Conservation (phyloP, 2,888 invertebrate species). For the Andrena praecox region DNA sequence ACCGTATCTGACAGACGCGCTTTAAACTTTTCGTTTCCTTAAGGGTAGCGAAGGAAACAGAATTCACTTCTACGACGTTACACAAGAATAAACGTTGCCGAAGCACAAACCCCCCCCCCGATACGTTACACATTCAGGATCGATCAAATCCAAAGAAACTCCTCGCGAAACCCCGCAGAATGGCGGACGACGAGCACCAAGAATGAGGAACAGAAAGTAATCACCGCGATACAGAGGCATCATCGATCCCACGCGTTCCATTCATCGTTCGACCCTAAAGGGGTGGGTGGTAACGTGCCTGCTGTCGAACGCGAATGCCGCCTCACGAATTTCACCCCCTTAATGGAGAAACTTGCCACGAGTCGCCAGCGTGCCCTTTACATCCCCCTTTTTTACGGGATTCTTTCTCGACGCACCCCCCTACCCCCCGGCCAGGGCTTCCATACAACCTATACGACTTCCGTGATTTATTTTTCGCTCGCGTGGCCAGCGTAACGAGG, state of each 20-base stretch:
- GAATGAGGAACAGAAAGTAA: neutral
- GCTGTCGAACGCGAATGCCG: conserved; percentile 52
- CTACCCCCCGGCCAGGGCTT: neutral
- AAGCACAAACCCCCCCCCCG: neutral
- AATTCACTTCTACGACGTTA: no score
- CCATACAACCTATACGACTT: conserved; percentile 52
- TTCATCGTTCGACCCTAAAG: conserved; percentile 6
- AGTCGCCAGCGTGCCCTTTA: conserved; percentile 48
- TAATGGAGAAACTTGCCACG: conserved; percentile 50
- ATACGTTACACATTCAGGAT: neutral
- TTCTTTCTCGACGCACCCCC: conserved; percentile 22
- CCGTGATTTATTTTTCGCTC: conserved; percentile 60
- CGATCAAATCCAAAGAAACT: neutral
- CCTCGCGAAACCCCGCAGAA: neutral
- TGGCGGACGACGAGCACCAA: neutral
- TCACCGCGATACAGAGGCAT: neutral
- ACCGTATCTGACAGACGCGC: neutral
- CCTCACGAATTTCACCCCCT: conserved; percentile 64
- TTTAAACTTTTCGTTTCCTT: neutral
- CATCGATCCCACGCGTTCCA: conserved; percentile 23
- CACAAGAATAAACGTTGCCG: neutral
- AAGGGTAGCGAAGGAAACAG: neutral
- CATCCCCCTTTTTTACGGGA: conserved; percentile 62
- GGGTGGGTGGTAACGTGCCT: conserved; percentile 31
- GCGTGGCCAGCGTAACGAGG: neutral